Conservation (phyloP, 2,797 vertebrate species). For the Centropyge bicolor region DNA sequence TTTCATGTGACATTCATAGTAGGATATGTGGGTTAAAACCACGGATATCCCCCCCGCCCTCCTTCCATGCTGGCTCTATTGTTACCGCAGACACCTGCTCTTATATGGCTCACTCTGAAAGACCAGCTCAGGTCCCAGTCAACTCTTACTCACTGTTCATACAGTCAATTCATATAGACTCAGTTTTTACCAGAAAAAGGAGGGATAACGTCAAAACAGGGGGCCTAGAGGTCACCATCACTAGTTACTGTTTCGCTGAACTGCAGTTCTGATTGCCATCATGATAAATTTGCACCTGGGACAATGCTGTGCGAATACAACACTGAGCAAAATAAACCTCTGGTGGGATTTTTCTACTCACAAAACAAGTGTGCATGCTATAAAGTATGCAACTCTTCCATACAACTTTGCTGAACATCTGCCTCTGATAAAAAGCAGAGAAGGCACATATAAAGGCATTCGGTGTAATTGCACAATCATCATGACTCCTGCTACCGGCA, state of each 20-base stretch:
- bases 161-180: slow-evolving; percentile 2
- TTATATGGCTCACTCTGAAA: slow-evolving; percentile 15
- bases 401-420: background rate
- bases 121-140: slow-evolving; percentile 5
- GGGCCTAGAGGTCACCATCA: background rate
- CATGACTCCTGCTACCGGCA: slow-evolving; percentile 17
- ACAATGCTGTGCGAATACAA: background rate
- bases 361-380: background rate
- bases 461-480: background rate
- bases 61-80: slow-evolving; percentile 22
- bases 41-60: slow-evolving; percentile 33
- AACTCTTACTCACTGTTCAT: slow-evolving; percentile 33
- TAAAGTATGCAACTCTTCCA: background rate
- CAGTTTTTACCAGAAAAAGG: slow-evolving; percentile 31
- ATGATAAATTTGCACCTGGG: background rate
- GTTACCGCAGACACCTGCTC: slow-evolving; percentile 55
- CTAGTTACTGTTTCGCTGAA: background rate
- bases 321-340: background rate
- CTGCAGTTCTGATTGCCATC: too few species aligned
- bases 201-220: background rate
- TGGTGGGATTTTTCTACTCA: background rate
- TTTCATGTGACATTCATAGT: slow-evolving; percentile 45
- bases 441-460: slow-evolving; percentile 16
- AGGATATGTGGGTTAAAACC: slow-evolving; percentile 60
- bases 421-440: slow-evolving; percentile 1